Evolutionary conservation across 2,888 invertebrate species (phyloP), one percentile per base, ranked within the genome.

Genomic region (Spodoptera littoralis): DNA sequence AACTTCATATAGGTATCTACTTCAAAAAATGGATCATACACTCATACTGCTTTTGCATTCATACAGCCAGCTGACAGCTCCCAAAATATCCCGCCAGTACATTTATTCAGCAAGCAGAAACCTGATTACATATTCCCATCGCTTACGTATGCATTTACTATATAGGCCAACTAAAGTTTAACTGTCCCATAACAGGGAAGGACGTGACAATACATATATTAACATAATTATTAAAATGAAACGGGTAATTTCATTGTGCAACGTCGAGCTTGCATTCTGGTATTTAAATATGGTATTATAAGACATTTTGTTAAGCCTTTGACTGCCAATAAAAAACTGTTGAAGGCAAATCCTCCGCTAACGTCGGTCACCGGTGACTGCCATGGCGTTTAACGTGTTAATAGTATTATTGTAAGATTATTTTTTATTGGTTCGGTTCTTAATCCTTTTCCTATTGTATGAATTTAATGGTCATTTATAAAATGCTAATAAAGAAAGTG

Each of bases 181-280:
- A 12, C 56, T 43, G 51, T 8, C 36, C 58, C 44, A 65, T 45
- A 42, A 27, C 36, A 42, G 12, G 12, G 1, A 57, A 46, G 60
- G 36, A 61, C 73, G 70, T 70, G 73, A 66, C 70, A 44, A 57
- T 57, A 58, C 70, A 70, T 70, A 70, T 30, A 70, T 70, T 73
- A 70, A 67, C 60, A 48, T 67, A 51, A 61, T 54, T 70, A 70
- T 70, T 48, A 67, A 61, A 54, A 53, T 11, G 58, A 36, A 69
- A 56, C 45, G 59, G 73, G 49, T 59, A 48, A 60, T 72, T 72
- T 41, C 30, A 13, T 45, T 41, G 46, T 72, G 73, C 73, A 66
- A 44, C 53, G 56, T 60, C 6, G 60, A 66, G 67, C 66, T 47
- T 72, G 56, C 67, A 73, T 54, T 60, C 22, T 54, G 49, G 12